phyloP scores from a whole-genome alignment of 2,113 vertebrate genomes.

The Tauraco erythrolophus region DNA sequence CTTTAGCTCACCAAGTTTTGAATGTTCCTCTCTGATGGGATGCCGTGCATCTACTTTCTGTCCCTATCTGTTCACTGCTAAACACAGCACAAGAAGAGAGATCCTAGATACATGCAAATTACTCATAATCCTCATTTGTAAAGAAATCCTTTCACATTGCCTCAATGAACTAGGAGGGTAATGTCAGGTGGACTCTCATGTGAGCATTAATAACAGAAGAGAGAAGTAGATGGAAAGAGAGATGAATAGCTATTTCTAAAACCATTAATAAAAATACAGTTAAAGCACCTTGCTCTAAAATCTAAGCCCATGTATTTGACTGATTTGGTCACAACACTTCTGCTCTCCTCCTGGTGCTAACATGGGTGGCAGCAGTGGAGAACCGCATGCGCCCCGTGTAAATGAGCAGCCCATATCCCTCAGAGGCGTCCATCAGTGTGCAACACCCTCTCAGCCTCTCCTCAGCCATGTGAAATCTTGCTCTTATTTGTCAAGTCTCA shows the following conservation, averaged over 20 bases:
- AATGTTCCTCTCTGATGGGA: not conserved
- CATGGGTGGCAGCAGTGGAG: not conserved
- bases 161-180: not conserved
- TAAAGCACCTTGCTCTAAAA: not conserved
- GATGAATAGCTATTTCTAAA: constrained; percentile 2
- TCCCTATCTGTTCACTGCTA: not conserved
- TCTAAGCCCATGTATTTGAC: not conserved
- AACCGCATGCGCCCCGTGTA: fast-evolving
- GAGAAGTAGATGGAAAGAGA: not conserved
- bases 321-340: not conserved
- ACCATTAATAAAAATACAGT: not conserved
- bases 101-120: not conserved
- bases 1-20: not conserved
- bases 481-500: not conserved
- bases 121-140: not conserved
- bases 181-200: not conserved
- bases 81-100: not conserved
- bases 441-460: not conserved
- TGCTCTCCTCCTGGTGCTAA: not conserved
- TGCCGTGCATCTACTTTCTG: not conserved
- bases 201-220: not conserved
- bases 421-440: not conserved
- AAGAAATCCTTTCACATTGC: not conserved
- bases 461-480: not conserved
- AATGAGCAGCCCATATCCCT: not conserved